Percentiles rank a stretch among this genome's conserved stretches.
phyloP scores from a whole-genome alignment of 1,140 invertebrate species.

The Mactra quadrangularis region DNA sequence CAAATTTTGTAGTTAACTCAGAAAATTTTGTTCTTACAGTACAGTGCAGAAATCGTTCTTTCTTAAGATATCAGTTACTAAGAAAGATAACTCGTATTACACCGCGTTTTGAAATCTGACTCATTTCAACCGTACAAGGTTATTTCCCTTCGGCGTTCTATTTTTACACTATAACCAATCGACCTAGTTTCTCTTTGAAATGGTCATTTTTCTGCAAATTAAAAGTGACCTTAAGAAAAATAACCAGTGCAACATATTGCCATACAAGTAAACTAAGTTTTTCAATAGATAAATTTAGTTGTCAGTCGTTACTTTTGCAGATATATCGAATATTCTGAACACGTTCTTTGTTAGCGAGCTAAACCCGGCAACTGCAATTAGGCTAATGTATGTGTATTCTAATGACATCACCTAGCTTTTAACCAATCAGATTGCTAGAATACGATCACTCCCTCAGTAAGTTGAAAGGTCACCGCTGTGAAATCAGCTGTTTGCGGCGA shows the following conservation, averaged over 20 bases:
- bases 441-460: slow-evolving; percentile 51
- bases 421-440: slow-evolving; percentile 46
- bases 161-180: slow-evolving; percentile 38
- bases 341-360: slow-evolving; percentile 46
- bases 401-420: slow-evolving; percentile 54
- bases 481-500: slow-evolving; percentile 64
- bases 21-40: no score
- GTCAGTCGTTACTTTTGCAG: slow-evolving; percentile 46
- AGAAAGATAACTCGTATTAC: neutral
- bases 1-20: no score
- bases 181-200: slow-evolving; percentile 40
- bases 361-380: slow-evolving; percentile 39
- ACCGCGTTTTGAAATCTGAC: slow-evolving; percentile 26
- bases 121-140: slow-evolving; percentile 16
- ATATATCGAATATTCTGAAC: neutral
- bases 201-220: slow-evolving; percentile 13
- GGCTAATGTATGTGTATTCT: slow-evolving; percentile 59
- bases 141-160: slow-evolving; percentile 38
- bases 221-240: slow-evolving; percentile 6
- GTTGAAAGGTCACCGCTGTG: slow-evolving; percentile 48
- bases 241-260: slow-evolving; percentile 34
- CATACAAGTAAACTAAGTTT: neutral
- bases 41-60: no score
- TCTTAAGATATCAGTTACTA: no score
- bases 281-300: neutral